Evolutionary conservation across 2,888 invertebrate genomes (phyloP).

Genomic region (Cheilosia scutellata): DNA sequence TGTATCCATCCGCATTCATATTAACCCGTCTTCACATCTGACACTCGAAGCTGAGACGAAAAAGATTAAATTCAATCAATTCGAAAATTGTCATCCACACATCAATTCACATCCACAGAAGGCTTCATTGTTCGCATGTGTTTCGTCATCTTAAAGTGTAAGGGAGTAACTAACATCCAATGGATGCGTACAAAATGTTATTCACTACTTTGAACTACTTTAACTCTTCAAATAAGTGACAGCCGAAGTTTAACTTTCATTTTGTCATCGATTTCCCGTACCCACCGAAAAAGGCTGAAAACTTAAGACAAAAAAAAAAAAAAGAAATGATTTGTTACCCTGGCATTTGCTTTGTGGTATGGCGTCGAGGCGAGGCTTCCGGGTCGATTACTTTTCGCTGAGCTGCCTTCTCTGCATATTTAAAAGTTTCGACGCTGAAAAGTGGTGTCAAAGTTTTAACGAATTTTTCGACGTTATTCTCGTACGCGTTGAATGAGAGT

Average conservation of each 20-base stretch:
- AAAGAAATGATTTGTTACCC: slow-evolving; percentile 52
- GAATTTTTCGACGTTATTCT: slow-evolving; percentile 2
- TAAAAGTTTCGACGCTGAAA: slow-evolving; percentile 23
- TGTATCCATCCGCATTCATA: neutral
- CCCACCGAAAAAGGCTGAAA: slow-evolving; percentile 14
- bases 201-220: neutral
- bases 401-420: neutral
- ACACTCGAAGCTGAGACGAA: neutral
- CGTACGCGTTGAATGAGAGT: neutral
- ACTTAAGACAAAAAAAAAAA: neutral
- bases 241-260: neutral
- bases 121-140: neutral
- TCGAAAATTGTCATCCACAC: neutral
- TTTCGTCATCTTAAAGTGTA: slow-evolving; percentile 4
- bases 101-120: neutral
- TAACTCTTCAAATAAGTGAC: slow-evolving; percentile 11
- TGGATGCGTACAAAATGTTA: neutral
- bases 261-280: neutral
- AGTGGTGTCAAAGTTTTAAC: slow-evolving; percentile 39
- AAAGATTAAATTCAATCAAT: slow-evolving; percentile 29
- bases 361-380: slow-evolving; percentile 2
- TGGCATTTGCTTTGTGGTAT: slow-evolving; percentile 39
- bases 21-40: neutral
- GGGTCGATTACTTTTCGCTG: slow-evolving; percentile 35
- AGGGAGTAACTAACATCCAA: neutral